A percentile compares a stretch with the other conserved stretches of the same genome.
These are phyloP conservation scores for Chlorodrepanis virens DNA, from an alignment of 2,113 vertebrate species.

Conservation along the genomic window DNA sequence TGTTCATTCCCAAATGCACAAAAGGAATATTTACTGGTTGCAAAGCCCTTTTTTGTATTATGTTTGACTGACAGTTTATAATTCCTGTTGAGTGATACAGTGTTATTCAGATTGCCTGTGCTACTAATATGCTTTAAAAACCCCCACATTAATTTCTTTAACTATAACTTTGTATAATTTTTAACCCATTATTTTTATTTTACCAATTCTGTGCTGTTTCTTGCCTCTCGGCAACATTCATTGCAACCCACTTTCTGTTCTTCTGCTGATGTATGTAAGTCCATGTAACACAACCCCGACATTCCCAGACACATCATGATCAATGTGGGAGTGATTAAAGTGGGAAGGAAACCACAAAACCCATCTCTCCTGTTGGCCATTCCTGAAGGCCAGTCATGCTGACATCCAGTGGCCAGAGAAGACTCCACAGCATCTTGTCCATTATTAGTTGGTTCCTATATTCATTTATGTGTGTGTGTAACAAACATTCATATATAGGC, in stretches of 20 bases:
- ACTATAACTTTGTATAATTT: not conserved
- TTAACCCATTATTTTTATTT: not conserved
- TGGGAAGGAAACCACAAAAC: not conserved
- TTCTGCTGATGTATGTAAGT: not conserved
- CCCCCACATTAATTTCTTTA: not conserved
- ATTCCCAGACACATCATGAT: not conserved
- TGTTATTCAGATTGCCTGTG: not conserved
- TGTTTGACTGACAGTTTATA: not conserved
- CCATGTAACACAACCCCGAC: not conserved
- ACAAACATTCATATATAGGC: fast-evolving
- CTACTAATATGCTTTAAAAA: not conserved
- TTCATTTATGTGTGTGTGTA: not conserved
- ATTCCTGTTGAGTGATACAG: not conserved
- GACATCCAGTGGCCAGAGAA: not conserved
- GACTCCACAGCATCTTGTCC: not conserved
- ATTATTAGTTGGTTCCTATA: not conserved
- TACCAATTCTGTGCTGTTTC: not conserved
- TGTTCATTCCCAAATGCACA: not conserved
- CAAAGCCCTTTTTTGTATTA: not conserved
- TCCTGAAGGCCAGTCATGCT: not conserved
- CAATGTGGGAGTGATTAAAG: not conserved
- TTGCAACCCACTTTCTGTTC: not conserved
- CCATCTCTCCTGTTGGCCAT: not conserved
- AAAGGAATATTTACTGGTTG: not conserved
- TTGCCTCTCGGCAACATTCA: not conserved